Base-by-base conservation (phyloP, 2,797 vertebrate species). In the Decapterus maruadsi region DNA sequence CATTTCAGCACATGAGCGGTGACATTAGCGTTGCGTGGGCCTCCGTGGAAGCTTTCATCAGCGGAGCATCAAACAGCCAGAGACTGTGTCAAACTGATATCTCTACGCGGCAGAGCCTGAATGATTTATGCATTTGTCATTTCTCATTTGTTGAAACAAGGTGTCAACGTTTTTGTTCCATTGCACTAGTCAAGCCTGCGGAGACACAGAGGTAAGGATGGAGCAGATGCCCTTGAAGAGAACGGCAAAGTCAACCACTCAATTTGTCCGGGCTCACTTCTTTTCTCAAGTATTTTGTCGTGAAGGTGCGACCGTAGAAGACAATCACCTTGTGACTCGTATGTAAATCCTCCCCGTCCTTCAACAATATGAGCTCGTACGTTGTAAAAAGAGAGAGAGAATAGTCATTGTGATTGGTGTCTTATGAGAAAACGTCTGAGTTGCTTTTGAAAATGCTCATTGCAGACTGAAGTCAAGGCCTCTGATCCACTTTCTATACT, bases 91-190 rank as follows among this genome's bases (percentile, higher is more conserved):
- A 84, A 84, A 76, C 71, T 79, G 82, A 90, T 90, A 91, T 90
- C 89, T 92, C 84, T 69, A 85, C 57, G 75, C 86, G 65, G 78
- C 88, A 80, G 87, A 89, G 78, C 82, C 81, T 95, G 91, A 94
- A 95, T 95, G 94, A 95, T 95, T 94, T 91, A 95, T 94, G 92
- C 88, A 89, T 92, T 94, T 95, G 92, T 95, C 94, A 94, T 95
- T 91, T 94, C 82, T 95, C 93, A 94, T 96, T 95, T 94, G 93
- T 92, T 89, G 87, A 92, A 93, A 94, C 94, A 93, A 92, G 88
- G 90, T 91, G 93, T 94, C 90, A 87, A 90, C 75, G 40, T 89
- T 91, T 92, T 85, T 86, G 87, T 93, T 94, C 88, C 86, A 22
- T 77, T 68, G 84, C 89, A 76, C 84, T 83, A 90, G 91, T 89